Base-by-base conservation (phyloP, 2,113 vertebrate species). In the Cheirogaleus medius region DNA sequence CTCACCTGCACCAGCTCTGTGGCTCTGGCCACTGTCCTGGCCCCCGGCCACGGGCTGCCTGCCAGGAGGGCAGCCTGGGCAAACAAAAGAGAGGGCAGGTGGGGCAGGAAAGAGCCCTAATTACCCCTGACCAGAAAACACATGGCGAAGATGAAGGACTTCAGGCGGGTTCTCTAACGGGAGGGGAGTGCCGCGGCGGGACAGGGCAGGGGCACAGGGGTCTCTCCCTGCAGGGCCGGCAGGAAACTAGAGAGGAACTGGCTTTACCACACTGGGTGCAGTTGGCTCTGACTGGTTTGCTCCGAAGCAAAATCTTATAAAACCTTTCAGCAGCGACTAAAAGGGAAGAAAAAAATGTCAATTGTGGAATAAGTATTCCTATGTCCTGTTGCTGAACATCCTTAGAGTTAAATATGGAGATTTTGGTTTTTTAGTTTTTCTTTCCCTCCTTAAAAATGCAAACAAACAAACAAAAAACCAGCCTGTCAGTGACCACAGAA, bases 241-340 rank as follows among this genome's bases (percentile, higher is more conserved):
- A 96, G 92, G 96, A 96, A 96, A 68, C 82, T 60, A 64, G 90
- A n/a, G 77, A 74, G 86, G 97, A 87, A 25, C 94, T 69, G 68
- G 8, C 8, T 1, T 78, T 6, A 47, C 95, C 90, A 8, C 89
- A 12, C 11, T 0, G n/a, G 71, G 54, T 20, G 3, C 8, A 0
- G 8, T 2, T 6, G 25, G 39, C 95, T 89, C 54, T 9, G 18
- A 84, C 88, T 60, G 58, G 34, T 44, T 87, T 39, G 42, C 74
- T 91, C 1, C 21, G 73, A 94, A 91, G 91, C 89, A 27, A 49
- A 84, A 54, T 71, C 32, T 78, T n/a, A 29, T 5, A 52, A 25
- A 64, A 58, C 58, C 14, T 27, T 54, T 54, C 71, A 23, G 68
- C 58, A 34, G 71, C 0, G 15, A 32, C 47, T 44, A 13, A 23